These are phyloP conservation scores for Yponomeuta plumbellus DNA, from an alignment of 2,888 invertebrate genomes.

Conservation along the genomic window DNA sequence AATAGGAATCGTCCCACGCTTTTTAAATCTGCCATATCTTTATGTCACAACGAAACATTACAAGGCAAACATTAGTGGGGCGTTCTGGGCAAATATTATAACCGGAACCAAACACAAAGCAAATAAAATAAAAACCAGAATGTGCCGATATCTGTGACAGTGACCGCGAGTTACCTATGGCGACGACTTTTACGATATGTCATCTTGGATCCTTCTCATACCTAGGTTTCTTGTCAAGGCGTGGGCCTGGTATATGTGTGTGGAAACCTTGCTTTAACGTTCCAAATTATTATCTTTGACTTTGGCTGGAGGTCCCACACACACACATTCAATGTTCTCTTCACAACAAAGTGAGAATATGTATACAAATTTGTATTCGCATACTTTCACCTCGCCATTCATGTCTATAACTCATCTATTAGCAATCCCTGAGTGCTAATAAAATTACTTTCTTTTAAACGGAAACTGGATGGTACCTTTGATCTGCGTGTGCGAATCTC, in stretches of 20 bases:
- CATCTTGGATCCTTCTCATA: neutral
- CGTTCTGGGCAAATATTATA: neutral
- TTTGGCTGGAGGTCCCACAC: too few species aligned
- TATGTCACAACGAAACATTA: neutral
- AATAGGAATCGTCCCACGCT: neutral
- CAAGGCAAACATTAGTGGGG: neutral
- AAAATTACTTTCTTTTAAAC: constrained; percentile 13
- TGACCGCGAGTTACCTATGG: neutral
- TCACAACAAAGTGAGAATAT: neutral
- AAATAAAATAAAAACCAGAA: neutral
- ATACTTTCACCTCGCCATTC: constrained; percentile 54
- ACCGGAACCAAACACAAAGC: constrained; percentile 2
- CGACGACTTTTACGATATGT: neutral
- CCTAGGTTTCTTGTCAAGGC: neutral
- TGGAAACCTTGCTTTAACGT: too few species aligned
- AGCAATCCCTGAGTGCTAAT: constrained; percentile 25
- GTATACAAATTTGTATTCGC: constrained; percentile 14
- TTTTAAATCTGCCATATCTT: neutral
- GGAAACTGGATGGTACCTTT: neutral
- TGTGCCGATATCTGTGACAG: neutral
- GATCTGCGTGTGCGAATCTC: neutral
- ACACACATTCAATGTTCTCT: neutral
- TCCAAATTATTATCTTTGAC: too few species aligned
- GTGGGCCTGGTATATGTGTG: neutral
- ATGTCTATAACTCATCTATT: constrained; percentile 40